phyloP scores from a whole-genome alignment of 2,888 invertebrate species.

The Melikaiella ostensackeni region DNA sequence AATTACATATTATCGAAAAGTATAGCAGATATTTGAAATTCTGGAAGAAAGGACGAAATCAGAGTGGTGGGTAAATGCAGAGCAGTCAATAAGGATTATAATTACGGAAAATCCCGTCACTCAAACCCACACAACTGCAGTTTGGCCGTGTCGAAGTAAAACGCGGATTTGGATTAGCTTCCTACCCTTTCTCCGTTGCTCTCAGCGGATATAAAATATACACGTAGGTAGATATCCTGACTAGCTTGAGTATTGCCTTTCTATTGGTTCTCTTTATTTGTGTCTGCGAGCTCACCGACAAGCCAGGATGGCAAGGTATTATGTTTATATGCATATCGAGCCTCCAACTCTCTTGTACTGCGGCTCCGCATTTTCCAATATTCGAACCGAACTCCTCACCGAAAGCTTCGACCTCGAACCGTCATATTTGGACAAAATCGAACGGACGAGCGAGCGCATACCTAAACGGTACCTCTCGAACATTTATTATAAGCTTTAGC shows the following conservation, averaged over 20 bases:
- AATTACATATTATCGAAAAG: not conserved
- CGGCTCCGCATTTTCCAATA: slow-evolving; percentile 76
- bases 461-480: slow-evolving; percentile 61
- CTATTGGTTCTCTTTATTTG: slow-evolving; percentile 34
- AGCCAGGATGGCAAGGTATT: slow-evolving; percentile 69
- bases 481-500: slow-evolving; percentile 74
- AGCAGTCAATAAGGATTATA: slow-evolving; percentile 31
- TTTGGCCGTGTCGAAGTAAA: slow-evolving; percentile 29
- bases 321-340: slow-evolving; percentile 77
- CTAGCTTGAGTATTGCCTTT: slow-evolving; percentile 46
- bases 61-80: not conserved
- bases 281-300: slow-evolving; percentile 27
- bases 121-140: slow-evolving; percentile 1
- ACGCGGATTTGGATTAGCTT: slow-evolving; percentile 55
- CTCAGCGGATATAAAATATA: slow-evolving; percentile 62
- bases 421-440: slow-evolving; percentile 76
- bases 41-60: slow-evolving; percentile 2
- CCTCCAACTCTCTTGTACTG: slow-evolving; percentile 67
- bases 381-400: slow-evolving; percentile 73
- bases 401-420: slow-evolving; percentile 69
- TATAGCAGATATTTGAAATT: slow-evolving; percentile 17
- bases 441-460: slow-evolving; percentile 63
- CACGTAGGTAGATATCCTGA: slow-evolving; percentile 59
- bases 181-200: slow-evolving; percentile 26
- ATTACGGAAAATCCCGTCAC: slow-evolving; percentile 34